Evolutionary conservation across 2,888 invertebrate species (phyloP), one percentile per base, ranked within the genome.

Genomic region (Limenitis camilla): DNA sequence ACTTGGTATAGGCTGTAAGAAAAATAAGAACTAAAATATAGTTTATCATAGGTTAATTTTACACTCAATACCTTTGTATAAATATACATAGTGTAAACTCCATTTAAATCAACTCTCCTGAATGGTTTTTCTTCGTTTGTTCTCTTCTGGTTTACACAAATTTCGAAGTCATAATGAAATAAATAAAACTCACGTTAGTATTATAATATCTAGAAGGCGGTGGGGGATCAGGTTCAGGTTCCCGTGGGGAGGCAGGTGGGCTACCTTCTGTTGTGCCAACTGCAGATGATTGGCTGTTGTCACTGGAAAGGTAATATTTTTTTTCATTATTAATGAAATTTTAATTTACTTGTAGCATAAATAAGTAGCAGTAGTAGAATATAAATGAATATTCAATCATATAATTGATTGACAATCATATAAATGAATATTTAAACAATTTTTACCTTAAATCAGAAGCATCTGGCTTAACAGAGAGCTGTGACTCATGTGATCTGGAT

Each of bases 401-500:
- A n/a, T n/a, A n/a, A n/a, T n/a, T n/a, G n/a, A n/a, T n/a, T n/a
- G n/a, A n/a, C n/a, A n/a, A 19, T 19, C 19, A 19, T 19, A 19
- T 5, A 8, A 42, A 40, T 19, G 9, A 11, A 28, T 28, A 40
- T 40, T 8, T 9, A 8, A 11, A 7, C 6, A 39, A 8, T 19
- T 10, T 31, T 28, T 36, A 81, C 85, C 84, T 82, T 27, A 78
- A 76, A 56, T 86, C 82, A 0, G 78, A 75, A 1, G 78, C 76
- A 59, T 82, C 80, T 0, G 82, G 81, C 52, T 77, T 61, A 47
- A 91, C 92, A 6, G 92, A 93, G 56, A 96, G 89, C 78, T 96
- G 96, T 9, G 95, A 96, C 84, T 97, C 97, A 78, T 97, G 96
- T 40, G 96, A 96, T 72, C 95, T 93, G 58, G 96, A 96, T 83